A percentile compares a stretch with the other conserved stretches of the same genome.
Evolutionary conservation across 2,888 invertebrate genomes (phyloP).

Genomic region (Cosmia pyralina): DNA sequence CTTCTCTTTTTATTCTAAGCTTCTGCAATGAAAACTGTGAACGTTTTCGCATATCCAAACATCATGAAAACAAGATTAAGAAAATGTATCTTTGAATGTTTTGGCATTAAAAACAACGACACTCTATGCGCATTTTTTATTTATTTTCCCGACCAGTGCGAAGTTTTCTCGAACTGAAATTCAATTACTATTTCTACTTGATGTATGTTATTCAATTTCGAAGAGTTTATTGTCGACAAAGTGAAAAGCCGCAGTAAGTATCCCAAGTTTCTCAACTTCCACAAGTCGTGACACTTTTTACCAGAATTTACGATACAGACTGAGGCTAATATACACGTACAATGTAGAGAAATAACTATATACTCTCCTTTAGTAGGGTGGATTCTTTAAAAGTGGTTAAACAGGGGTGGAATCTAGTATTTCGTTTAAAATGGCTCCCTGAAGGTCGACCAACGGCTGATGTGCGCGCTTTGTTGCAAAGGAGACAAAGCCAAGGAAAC

Average conservation of each 20-base stretch:
- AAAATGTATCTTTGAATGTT: conserved; percentile 15
- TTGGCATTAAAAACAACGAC: conserved; percentile 28
- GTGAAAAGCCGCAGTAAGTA: conserved; percentile 71
- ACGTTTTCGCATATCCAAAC: conserved; percentile 13
- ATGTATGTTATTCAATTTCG: conserved; percentile 69
- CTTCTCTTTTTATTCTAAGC: conserved; percentile 16
- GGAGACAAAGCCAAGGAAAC: conserved; percentile 76
- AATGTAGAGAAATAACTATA: conserved; percentile 61
- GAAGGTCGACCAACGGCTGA: conserved; percentile 74
- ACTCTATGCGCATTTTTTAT: conserved; percentile 38
- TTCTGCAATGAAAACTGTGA: conserved; percentile 6
- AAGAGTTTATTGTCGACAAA: conserved; percentile 74
- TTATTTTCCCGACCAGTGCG: conserved; percentile 37
- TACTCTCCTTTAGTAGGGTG: conserved; percentile 59
- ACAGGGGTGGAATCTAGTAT: conserved; percentile 71
- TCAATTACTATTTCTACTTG: conserved; percentile 67
- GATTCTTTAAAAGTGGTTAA: conserved; percentile 68
- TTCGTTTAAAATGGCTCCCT: conserved; percentile 80
- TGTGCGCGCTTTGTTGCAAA: conserved; percentile 77
- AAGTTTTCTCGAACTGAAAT: conserved; percentile 62
- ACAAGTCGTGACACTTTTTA: conserved; percentile 74
- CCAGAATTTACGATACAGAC: conserved; percentile 69
- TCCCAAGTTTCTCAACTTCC: conserved; percentile 70
- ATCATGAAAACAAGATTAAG: conserved; percentile 10
- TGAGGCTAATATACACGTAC: conserved; percentile 65